Conservation (phyloP, 1,140 invertebrate genomes). For the Epicauta chinensis region DNA sequence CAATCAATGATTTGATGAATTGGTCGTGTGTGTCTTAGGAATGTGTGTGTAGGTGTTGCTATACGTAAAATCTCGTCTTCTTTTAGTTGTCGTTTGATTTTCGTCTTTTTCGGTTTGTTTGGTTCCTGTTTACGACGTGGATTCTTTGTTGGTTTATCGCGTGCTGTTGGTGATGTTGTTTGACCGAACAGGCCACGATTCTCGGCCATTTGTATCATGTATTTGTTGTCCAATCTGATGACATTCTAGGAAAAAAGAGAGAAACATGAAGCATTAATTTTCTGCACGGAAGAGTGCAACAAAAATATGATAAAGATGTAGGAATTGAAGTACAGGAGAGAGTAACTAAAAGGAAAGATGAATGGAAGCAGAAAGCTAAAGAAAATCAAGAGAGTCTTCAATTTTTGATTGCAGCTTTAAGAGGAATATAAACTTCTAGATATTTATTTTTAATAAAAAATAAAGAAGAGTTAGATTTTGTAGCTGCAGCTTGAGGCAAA, state of each 20-base stretch:
- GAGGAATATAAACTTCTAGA: too few relatives aligned
- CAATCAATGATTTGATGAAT: constrained; percentile 17
- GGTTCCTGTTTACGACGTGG: background rate
- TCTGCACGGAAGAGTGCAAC: background rate
- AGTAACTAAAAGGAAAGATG: too few relatives aligned
- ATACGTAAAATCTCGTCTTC: constrained; percentile 40
- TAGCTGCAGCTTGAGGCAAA: too few relatives aligned
- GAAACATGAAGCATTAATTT: constrained; percentile 3
- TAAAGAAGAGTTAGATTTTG: too few relatives aligned
- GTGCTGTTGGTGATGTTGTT: constrained; percentile 30
- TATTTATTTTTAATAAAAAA: too few relatives aligned
- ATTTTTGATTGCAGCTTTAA: too few relatives aligned
- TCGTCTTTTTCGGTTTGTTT: background rate
- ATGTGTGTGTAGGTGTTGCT: constrained; percentile 48
- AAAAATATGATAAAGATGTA: too few relatives aligned
- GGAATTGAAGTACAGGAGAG: too few relatives aligned
- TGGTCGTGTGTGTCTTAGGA: constrained; percentile 33
- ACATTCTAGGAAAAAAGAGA: constrained; percentile 49
- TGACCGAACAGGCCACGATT: constrained; percentile 65
- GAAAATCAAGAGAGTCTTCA: too few relatives aligned
- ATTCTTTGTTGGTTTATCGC: constrained; percentile 18
- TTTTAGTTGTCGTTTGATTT: constrained; percentile 31
- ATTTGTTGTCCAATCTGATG: constrained; percentile 67
- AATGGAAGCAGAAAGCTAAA: too few relatives aligned
- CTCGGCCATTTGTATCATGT: constrained; percentile 74